phyloP scores from a whole-genome alignment of 2,113 vertebrate genomes.

The Heterotilapia buettikoferi region DNA sequence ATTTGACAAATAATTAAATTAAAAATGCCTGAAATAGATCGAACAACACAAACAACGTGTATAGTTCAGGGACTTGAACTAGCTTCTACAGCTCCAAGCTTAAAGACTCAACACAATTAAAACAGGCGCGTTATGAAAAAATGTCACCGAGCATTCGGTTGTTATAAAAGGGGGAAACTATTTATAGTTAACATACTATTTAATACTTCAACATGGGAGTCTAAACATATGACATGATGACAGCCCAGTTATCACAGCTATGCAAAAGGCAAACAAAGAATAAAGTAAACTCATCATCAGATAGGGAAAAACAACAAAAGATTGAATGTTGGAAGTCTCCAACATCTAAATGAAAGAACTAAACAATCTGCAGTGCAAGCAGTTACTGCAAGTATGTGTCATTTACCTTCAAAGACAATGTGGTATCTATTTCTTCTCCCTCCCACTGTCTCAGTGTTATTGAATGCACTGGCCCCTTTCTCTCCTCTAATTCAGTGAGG shows the following conservation, averaged over 20 bases:
- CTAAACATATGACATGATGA: background rate
- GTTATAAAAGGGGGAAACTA: background rate
- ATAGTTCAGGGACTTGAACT: background rate
- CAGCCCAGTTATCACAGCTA: background rate
- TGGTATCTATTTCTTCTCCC: background rate
- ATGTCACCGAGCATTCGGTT: accelerated
- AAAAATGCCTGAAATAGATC: background rate
- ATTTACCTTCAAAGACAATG: background rate
- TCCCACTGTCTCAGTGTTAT: background rate
- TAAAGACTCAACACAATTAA: background rate
- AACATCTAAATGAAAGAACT: background rate
- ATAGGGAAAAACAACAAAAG: background rate
- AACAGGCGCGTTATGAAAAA: background rate
- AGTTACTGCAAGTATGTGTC: background rate
- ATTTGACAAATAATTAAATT: background rate
- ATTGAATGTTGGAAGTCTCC: background rate
- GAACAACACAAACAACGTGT: background rate
- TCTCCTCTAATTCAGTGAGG: background rate
- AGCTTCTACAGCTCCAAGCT: background rate
- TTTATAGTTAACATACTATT: background rate
- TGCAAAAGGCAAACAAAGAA: background rate
- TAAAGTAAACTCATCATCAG: background rate
- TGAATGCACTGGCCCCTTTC: background rate
- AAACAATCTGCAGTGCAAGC: background rate
- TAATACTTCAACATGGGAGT: background rate